These are phyloP conservation scores for Mythimna impura DNA, from an alignment of 2,888 invertebrate species.

Conservation along the genomic window DNA sequence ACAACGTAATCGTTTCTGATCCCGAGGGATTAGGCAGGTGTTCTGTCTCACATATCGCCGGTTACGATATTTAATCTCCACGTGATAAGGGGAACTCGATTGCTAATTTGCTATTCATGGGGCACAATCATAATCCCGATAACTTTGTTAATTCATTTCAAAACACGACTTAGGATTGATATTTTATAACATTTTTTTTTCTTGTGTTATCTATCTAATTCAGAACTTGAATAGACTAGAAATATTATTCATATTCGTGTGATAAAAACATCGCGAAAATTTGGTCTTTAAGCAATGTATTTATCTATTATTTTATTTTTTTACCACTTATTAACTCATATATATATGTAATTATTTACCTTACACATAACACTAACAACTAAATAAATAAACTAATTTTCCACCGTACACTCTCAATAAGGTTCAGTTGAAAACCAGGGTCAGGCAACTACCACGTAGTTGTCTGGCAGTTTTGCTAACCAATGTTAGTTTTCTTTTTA, in stretches of 20 bases:
- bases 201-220: not conserved
- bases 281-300: not conserved
- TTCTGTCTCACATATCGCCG: conserved; percentile 42
- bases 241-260: not conserved
- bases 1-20: conserved; percentile 48
- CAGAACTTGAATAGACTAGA: not conserved
- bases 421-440: no score
- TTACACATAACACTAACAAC: no score
- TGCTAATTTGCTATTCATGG: conserved; percentile 46
- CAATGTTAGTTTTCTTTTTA: no score
- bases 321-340: no score
- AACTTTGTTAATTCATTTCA: conserved; percentile 13
- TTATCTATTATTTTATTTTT: no score
- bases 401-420: no score
- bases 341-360: no score
- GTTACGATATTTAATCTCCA: conserved; percentile 47
- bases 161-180: not conserved
- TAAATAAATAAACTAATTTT: no score
- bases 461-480: no score
- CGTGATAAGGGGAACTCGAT: conserved; percentile 31
- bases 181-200: not conserved
- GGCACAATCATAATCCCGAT: conserved; percentile 10
- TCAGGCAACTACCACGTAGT: no score
- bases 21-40: conserved; percentile 52
- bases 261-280: conserved; percentile 10